Evolutionary conservation across 2,888 invertebrate species (phyloP), one percentile per base, ranked within the genome.

Genomic region (Papilio demoleus): DNA sequence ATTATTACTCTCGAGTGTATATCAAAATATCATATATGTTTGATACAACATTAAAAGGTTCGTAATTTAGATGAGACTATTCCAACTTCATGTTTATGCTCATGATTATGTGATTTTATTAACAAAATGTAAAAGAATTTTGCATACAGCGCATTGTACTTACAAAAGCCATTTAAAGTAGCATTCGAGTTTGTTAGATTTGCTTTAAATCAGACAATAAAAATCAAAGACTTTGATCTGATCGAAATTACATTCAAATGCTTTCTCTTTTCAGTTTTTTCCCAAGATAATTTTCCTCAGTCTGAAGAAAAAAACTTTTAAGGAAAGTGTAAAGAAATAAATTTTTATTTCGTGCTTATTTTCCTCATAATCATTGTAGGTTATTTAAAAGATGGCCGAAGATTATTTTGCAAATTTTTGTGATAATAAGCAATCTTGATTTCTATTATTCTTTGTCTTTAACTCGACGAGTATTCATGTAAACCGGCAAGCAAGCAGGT

Each of bases 401-500:
- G 38, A 14, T 38, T 9, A 17, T 42, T 42, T 42, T 17, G 4
- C 19, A 19, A n/a, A n/a, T 40, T 0, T n/a, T 40, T 0, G 9
- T 45, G 45, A 19, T 45, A 11, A 45, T 45, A 9, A 19, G 17
- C 17, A 45, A 47, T 22, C 12, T 12, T 12, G 0, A 12, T 14
- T 12, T 12, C 50, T 9, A 27, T 53, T 53, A 31, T 14, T 27
- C n/a, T 53, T 53, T n/a, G n/a, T 31, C n/a, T 53, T 27, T 53
- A 53, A 53, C 14, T 53, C 31, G 9, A 53, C 53, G n/a, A 31
- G 9, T 27, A n/a, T 50, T 50, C 24, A 24, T 53, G 53, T 56
- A 31, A 31, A 56, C n/a, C n/a, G 53, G 14, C 27, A 31, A n/a
- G 53, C 53, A 53, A 53, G 53, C 53, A 31, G 53, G 31, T 56